Evolutionary conservation across 2,113 vertebrate species (phyloP).

Genomic region (Podocnemis expansa): DNA sequence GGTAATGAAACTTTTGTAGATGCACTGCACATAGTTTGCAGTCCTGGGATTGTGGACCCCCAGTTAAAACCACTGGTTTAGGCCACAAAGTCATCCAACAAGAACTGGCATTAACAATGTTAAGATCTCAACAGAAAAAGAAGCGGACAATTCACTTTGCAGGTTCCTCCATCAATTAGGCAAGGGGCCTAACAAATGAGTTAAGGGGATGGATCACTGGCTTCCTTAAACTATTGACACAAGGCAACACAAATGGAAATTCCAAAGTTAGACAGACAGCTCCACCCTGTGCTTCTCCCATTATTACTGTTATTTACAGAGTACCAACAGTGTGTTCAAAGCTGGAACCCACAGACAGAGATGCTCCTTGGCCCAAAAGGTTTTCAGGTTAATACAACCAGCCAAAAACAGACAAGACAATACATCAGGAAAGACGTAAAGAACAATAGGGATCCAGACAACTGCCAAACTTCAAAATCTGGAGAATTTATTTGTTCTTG

Average conservation of each 20-base stretch:
- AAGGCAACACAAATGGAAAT: neutral
- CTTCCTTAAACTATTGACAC: neutral
- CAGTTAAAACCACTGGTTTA: neutral
- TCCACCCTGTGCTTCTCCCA: neutral
- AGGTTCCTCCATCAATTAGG: neutral
- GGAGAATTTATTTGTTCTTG: accelerated
- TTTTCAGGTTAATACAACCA: accelerated
- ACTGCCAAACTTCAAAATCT: neutral
- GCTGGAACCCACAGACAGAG: accelerated
- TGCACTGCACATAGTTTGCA: too few species aligned
- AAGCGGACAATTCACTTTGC: accelerated
- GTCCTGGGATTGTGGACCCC: too few species aligned
- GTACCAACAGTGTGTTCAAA: accelerated
- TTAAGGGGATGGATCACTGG: neutral
- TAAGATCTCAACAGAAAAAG: neutral
- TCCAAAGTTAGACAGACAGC: neutral
- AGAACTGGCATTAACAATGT: neutral
- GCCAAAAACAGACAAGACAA: neutral
- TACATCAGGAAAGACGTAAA: neutral
- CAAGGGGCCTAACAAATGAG: neutral
- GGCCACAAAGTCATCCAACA: neutral
- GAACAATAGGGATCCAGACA: neutral
- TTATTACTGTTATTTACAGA: too few species aligned
- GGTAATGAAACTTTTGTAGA: too few species aligned
- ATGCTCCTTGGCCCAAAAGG: neutral